Conservation (phyloP, 2,113 vertebrate genomes). For the Galbula dea region DNA sequence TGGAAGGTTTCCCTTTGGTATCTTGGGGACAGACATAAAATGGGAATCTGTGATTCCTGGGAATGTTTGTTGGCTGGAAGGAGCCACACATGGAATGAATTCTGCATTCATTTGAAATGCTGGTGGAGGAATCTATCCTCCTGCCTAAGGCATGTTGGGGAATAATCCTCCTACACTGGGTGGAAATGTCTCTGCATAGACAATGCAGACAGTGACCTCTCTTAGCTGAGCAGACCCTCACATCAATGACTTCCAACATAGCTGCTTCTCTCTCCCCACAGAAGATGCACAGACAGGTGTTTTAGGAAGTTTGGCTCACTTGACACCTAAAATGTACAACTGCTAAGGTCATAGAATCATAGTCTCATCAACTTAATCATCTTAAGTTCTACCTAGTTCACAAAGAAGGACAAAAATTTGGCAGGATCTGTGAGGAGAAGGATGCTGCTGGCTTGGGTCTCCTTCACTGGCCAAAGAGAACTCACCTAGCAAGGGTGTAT, state of each 20-base stretch:
- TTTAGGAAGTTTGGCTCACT: neutral
- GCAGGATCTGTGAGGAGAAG: neutral
- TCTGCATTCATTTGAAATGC: neutral
- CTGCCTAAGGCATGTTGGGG: neutral
- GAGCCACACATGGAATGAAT: neutral
- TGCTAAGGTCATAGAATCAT: neutral
- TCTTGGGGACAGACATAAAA: conserved; percentile 11
- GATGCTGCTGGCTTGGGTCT: too few species aligned
- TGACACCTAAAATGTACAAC: neutral
- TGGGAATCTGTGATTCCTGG: neutral
- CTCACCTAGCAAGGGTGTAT: neutral
- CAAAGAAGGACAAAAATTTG: too few species aligned
- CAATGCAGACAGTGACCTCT: neutral
- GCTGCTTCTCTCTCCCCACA: neutral
- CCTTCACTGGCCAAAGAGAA: neutral
- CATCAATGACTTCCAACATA: fast-evolving
- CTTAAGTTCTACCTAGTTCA: too few species aligned
- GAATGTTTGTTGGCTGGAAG: neutral
- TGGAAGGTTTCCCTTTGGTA: neutral
- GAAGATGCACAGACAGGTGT: neutral
- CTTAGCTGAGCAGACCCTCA: neutral
- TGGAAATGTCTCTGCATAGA: neutral
- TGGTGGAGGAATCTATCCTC: neutral
- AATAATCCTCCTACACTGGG: neutral
- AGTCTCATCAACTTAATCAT: too few species aligned